Percentiles rank a stretch among this genome's conserved stretches.
phyloP scores from a whole-genome alignment of 2,888 invertebrate genomes.

The Cheilosia urbana region DNA sequence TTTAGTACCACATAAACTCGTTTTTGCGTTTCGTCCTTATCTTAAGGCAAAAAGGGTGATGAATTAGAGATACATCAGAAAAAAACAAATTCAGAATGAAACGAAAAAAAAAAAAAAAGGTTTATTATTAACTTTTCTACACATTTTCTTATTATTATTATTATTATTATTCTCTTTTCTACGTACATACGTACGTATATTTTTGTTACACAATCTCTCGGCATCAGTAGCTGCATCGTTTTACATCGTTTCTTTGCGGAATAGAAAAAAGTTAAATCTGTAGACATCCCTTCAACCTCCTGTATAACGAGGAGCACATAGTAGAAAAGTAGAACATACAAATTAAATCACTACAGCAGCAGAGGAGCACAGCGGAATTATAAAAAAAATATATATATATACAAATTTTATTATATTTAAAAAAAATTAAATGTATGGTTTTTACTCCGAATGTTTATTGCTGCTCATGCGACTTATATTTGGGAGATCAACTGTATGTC shows the following conservation, averaged over 20 bases:
- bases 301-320: neutral
- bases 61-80: constrained; percentile 11
- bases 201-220: neutral
- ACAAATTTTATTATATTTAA: neutral
- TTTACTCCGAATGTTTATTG: neutral
- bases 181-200: constrained; percentile 1
- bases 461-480: neutral
- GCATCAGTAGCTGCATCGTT: neutral
- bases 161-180: constrained; percentile 4
- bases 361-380: neutral
- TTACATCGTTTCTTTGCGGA: no score
- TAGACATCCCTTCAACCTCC: constrained; percentile 4
- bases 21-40: constrained; percentile 15
- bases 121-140: constrained; percentile 35
- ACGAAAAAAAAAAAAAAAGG: constrained; percentile 9
- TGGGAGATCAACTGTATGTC: neutral
- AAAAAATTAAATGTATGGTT: constrained; percentile 28
- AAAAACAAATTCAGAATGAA: constrained; percentile 1
- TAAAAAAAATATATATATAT: constrained; percentile 12
- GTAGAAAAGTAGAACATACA: constrained; percentile 25
- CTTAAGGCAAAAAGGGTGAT: constrained; percentile 8
- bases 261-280: constrained; percentile 20
- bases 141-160: constrained; percentile 13
- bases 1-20: constrained; percentile 47
- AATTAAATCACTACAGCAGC: constrained; percentile 30